Evolutionary conservation across 2,888 invertebrate species (phyloP), one percentile per base, ranked within the genome.

Genomic region (Cinara cedri): DNA sequence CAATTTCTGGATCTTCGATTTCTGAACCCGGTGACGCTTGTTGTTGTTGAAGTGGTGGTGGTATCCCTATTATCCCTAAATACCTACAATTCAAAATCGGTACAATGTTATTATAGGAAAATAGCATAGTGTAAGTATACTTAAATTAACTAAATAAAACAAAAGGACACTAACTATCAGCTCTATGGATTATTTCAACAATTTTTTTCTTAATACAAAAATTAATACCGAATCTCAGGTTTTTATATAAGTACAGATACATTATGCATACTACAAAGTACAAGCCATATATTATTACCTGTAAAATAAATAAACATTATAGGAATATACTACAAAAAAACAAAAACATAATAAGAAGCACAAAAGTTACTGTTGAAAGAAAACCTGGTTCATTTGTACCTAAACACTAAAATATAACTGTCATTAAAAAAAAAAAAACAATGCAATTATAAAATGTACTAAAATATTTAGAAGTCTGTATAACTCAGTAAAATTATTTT

Each of bases 21-120:
- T 82, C 82, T 54, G 82, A 72, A 13, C 82, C 82, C 2, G 83
- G 81, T n/a, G 82, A 82, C 2, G 82, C 81, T 65, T 82, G 82
- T 42, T 83, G 82, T 62, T 83, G 83, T 82, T 82, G 83, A 75
- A 83, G 83, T 9, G 84, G 83, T n/a, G 84, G 83, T 1, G 84
- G 83, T 54, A 85, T 83, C 0, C 85, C 85, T 21, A 83, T 83
- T 82, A 85, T 82, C 8, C 85, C 85, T 81, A 85, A 81, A 82
- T 85, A 85, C 85, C 85, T 85, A 76, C 3, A 68, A 57, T 55
- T n/a, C 14, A 75, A 75, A 51, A 16, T 19, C 10, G n/a, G 0
- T 8, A 6, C 1, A 42, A 21, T 16, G 14, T 71, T 8, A 65
- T 54, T 44, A 54, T 16, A 11, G 1, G 1, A 3, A 63, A 75